Evolutionary conservation across 2,113 vertebrate genomes (phyloP).

Genomic region (Pelecanus crispus): DNA sequence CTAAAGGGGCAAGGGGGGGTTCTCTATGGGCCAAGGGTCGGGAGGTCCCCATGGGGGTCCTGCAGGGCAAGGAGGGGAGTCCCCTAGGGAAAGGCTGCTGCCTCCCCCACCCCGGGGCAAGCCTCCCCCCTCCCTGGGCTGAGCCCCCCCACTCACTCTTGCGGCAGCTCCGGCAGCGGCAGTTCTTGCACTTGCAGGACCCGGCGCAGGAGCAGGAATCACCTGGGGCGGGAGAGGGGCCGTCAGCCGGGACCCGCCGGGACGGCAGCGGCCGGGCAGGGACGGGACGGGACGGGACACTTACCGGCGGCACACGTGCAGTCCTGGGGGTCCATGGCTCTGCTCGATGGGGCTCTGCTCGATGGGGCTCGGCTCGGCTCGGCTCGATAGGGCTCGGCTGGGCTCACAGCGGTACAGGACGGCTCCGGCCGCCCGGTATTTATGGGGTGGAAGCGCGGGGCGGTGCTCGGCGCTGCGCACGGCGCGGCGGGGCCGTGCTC

Average conservation of each 20-base stretch:
- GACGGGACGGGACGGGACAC: not conserved
- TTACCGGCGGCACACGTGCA: constrained; percentile 45
- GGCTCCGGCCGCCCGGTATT: rapidly evolving
- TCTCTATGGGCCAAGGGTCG: too few species aligned
- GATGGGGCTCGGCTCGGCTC: rapidly evolving
- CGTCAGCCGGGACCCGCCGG: not conserved
- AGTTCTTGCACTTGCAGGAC: constrained; percentile 81
- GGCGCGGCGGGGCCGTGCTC: not conserved
- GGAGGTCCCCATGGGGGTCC: not conserved
- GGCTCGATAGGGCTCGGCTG: rapidly evolving
- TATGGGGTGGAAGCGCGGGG: not conserved
- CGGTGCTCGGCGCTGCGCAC: constrained; percentile 25
- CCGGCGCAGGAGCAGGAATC: constrained; percentile 79
- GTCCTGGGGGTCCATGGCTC: constrained; percentile 48
- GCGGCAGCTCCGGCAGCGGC: constrained; percentile 78
- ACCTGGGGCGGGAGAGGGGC: constrained; percentile 55
- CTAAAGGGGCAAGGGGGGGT: not conserved
- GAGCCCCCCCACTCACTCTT: constrained; percentile 60
- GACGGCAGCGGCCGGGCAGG: not conserved
- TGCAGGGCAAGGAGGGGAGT: too few species aligned
- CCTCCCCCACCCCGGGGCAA: not conserved
- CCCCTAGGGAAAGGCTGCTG: too few species aligned
- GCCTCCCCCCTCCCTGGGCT: too few species aligned
- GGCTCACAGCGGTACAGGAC: rapidly evolving
- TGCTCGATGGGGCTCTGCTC: rapidly evolving